phyloP scores from a whole-genome alignment of 2,888 invertebrate species.

The Rhagonycha fulva region DNA sequence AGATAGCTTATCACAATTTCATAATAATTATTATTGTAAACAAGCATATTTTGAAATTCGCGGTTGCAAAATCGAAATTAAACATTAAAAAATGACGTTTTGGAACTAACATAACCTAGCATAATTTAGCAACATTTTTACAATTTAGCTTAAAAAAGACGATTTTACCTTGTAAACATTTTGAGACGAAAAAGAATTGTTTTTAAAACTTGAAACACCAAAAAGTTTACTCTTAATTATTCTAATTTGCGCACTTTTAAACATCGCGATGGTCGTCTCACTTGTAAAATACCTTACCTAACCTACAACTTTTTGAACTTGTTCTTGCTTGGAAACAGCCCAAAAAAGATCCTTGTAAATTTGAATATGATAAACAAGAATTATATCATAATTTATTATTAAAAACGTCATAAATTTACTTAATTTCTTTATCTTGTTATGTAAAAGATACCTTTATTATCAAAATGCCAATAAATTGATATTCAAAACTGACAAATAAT shows the following conservation, averaged over 20 bases:
- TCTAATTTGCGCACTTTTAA: conserved; percentile 30
- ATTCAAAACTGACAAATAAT: too few species aligned
- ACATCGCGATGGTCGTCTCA: conserved; percentile 23
- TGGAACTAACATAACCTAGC: conserved; percentile 8
- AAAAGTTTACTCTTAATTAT: conserved; percentile 29
- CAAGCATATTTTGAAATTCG: background rate
- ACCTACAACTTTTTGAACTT: conserved; percentile 5
- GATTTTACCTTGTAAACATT: conserved; percentile 34
- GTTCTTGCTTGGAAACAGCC: background rate
- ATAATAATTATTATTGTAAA: background rate
- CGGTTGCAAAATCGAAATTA: background rate
- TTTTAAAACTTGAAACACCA: conserved; percentile 29
- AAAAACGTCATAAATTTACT: background rate
- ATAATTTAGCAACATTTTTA: background rate
- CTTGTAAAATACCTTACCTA: background rate
- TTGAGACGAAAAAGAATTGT: conserved; percentile 18
- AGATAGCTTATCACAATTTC: background rate
- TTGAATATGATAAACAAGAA: background rate
- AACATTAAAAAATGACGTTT: background rate
- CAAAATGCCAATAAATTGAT: too few species aligned
- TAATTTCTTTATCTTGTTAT: background rate
- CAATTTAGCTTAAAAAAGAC: background rate
- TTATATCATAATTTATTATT: background rate
- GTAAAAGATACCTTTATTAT: too few species aligned
- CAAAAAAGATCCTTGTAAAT: background rate